Evolutionary conservation across 2,113 vertebrate genomes (phyloP).

Genomic region (Hemibagrus wyckioides): DNA sequence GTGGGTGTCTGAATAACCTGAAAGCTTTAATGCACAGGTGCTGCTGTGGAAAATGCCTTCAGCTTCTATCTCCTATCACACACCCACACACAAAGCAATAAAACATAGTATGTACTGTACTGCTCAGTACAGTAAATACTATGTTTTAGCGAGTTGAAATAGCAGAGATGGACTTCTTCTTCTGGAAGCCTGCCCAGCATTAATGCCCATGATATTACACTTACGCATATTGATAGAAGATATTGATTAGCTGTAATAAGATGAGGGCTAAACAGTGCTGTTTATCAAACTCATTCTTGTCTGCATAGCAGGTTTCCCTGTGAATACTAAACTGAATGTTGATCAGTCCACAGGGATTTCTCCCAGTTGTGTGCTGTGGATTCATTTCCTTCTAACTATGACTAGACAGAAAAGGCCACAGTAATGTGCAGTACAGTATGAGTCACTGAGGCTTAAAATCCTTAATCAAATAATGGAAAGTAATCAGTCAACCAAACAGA

Average conservation of each 20-base stretch:
- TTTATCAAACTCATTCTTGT: background rate
- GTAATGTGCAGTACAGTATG: background rate
- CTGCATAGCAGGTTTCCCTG: background rate
- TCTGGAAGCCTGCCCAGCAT: slow-evolving; percentile 16
- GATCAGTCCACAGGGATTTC: slow-evolving; percentile 4
- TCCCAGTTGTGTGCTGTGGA: background rate
- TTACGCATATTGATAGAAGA: slow-evolving; percentile 50
- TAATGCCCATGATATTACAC: slow-evolving; percentile 46
- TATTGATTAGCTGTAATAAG: slow-evolving; percentile 57
- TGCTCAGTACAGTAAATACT: background rate
- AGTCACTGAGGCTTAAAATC: background rate
- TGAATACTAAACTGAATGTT: background rate
- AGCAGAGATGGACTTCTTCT: slow-evolving; percentile 33
- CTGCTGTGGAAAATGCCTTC: slow-evolving; percentile 7
- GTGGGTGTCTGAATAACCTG: slow-evolving; percentile 18
- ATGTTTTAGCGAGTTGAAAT: background rate
- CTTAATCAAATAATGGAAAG: background rate
- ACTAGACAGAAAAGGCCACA: slow-evolving; percentile 3
- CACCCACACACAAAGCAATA: background rate
- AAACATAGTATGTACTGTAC: background rate
- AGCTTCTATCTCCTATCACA: background rate
- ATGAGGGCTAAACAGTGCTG: background rate
- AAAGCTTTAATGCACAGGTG: slow-evolving; percentile 25
- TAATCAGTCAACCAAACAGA: background rate
- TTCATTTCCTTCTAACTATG: slow-evolving; percentile 18